Evolutionary conservation across 2,797 vertebrate species (phyloP), one percentile per base, ranked within the genome.

Genomic region (Xyrichtys novacula): DNA sequence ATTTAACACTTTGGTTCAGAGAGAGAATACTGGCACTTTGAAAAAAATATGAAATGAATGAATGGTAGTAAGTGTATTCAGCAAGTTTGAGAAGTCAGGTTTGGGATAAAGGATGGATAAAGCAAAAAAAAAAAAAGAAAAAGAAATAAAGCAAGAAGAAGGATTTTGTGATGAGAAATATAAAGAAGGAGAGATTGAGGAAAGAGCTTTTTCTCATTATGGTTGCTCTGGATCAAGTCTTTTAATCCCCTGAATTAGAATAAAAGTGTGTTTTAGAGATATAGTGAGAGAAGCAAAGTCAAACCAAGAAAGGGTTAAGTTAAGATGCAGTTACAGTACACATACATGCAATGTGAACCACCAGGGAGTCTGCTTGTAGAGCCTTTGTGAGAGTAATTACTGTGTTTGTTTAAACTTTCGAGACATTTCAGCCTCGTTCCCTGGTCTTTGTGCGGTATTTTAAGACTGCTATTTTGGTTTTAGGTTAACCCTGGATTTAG

Each of bases 181-280:
- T 6, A 49, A 44, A 71, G 49, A 50, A 17, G 12, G n/a, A 39
- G 6, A 44, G 50, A 32, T 34, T 25, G 7, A 17, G 29, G 9
- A 29, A n/a, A n/a, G n/a, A n/a, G n/a, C n/a, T n/a, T n/a, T n/a
- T n/a, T n/a, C n/a, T n/a, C 19, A 11, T 65, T 46, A 16, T n/a
- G 53, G 63, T 67, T 64, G 47, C 14, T 36, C 59, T 65, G 19
- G 34, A 57, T 39, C 59, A 57, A 47, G 69, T 71, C 40, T 47
- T 59, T 28, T 31, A 48, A 64, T 44, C 38, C 20, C 17, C 32
- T 56, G 17, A 25, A 42, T 14, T 16, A 62, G 49, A 44, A 25
- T 12, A 36, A 65, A 19, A 34, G 40, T 38, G 42, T 42, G 53
- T 34, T 62, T 52, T n/a, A 14, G 23, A 9, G 48, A 23, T 29